phyloP scores from a whole-genome alignment of 2,888 invertebrate genomes.

The Epinotia bilunana region DNA sequence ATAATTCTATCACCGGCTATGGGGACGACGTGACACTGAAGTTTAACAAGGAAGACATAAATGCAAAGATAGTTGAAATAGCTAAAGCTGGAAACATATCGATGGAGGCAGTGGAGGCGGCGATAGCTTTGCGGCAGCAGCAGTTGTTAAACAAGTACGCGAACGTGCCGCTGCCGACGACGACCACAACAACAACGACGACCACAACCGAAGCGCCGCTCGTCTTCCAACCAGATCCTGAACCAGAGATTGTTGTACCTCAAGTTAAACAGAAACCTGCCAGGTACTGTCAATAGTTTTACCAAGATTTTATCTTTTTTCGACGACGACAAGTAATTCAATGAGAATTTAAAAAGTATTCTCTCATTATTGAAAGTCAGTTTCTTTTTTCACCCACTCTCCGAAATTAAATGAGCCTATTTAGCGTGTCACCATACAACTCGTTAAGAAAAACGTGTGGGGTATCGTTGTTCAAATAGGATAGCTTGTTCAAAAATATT shows the following conservation, averaged over 20 bases:
- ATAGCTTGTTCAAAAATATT: too few species aligned
- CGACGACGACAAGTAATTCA: neutral
- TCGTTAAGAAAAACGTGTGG: too few species aligned
- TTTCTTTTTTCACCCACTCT: too few species aligned
- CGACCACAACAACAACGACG: constrained; percentile 76
- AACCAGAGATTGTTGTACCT: constrained; percentile 71
- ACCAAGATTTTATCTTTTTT: neutral
- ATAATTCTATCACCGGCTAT: constrained; percentile 78
- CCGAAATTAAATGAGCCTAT: neutral
- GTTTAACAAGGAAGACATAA: constrained; percentile 76
- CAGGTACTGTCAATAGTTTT: constrained; percentile 59
- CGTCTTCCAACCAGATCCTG: constrained; percentile 69
- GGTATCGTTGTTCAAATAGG: too few species aligned
- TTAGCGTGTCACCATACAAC: too few species aligned
- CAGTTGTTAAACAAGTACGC: constrained; percentile 86
- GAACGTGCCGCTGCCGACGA: constrained; percentile 73
- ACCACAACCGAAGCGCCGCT: constrained; percentile 65
- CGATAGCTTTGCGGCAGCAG: constrained; percentile 88
- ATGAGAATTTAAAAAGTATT: neutral
- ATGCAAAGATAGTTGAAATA: constrained; percentile 79
- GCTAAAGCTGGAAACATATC: constrained; percentile 91
- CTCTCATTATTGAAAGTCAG: too few species aligned
- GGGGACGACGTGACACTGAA: constrained; percentile 75
- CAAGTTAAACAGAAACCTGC: constrained; percentile 70
- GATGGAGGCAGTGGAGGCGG: constrained; percentile 90